Conservation (phyloP, 2,888 invertebrate species). For the Andricus quercusramuli region DNA sequence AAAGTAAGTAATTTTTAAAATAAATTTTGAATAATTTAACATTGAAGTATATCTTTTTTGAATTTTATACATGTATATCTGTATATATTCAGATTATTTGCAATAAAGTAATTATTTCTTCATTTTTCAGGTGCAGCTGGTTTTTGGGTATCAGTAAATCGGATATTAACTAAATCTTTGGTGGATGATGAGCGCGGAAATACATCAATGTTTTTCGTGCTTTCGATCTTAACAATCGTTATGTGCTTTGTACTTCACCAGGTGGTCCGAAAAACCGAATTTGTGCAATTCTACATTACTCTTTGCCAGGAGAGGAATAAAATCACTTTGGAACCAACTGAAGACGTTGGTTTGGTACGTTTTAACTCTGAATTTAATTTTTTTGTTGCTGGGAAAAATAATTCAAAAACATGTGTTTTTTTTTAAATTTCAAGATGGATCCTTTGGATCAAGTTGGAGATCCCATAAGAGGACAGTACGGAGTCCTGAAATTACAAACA, state of each 20-base stretch:
- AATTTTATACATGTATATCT: too few species aligned
- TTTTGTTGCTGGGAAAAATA: neutral
- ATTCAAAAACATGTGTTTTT: neutral
- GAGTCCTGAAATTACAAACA: constrained; percentile 88
- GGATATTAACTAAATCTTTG: constrained; percentile 90
- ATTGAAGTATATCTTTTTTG: neutral
- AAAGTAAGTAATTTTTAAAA: constrained; percentile 83
- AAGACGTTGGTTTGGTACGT: constrained; percentile 88
- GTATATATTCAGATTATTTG: too few species aligned
- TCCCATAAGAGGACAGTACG: constrained; percentile 83
- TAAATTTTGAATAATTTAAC: neutral
- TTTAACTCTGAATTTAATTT: constrained; percentile 24
- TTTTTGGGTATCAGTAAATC: constrained; percentile 90
- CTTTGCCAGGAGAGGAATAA: constrained; percentile 87
- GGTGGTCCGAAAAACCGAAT: constrained; percentile 88
- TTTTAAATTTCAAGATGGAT: constrained; percentile 80
- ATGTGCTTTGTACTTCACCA: constrained; percentile 90
- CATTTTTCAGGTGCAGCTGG: constrained; percentile 88
- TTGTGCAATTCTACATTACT: constrained; percentile 90
- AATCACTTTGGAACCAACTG: constrained; percentile 91
- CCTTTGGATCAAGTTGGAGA: constrained; percentile 80
- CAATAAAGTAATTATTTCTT: neutral
- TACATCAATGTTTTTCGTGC: constrained; percentile 91
- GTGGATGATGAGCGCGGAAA: constrained; percentile 89
- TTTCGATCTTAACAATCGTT: constrained; percentile 88